Percentiles rank a stretch among this genome's conserved stretches.
Conservation (phyloP, 2,797 vertebrate species). For the Scyliorhinus canicula region DNA sequence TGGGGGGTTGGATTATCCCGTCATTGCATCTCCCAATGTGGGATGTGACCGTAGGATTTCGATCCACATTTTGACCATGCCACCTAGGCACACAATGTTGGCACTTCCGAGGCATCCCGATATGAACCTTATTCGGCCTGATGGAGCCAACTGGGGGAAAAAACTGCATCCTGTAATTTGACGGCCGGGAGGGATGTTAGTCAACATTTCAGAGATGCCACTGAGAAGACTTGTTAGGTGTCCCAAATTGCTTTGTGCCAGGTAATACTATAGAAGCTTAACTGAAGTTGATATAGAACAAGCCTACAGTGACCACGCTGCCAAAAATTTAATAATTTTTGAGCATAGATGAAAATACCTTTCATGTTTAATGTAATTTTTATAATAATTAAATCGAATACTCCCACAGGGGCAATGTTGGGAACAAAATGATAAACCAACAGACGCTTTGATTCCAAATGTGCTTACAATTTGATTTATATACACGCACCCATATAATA, state of each 20-base stretch:
- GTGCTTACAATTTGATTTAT: not conserved
- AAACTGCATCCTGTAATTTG: not conserved
- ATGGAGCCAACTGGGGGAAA: not conserved
- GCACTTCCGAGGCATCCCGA: not conserved
- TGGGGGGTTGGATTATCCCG: too few relatives aligned
- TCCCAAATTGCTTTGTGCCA: not conserved
- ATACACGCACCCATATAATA: not conserved
- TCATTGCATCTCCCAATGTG: not conserved
- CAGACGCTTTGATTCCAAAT: not conserved
- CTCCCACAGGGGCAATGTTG: not conserved
- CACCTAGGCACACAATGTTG: not conserved
- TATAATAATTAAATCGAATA: not conserved
- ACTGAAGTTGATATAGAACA: not conserved
- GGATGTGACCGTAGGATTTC: not conserved
- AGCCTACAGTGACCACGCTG: not conserved
- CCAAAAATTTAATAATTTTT: not conserved
- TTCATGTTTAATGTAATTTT: not conserved
- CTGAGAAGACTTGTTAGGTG: not conserved
- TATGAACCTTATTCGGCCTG: not conserved
- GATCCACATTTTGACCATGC: not conserved
- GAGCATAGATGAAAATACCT: not conserved
- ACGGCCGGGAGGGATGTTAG: not conserved
- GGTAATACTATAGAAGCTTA: not conserved
- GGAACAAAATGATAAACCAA: not conserved
- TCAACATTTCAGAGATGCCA: not conserved